These are phyloP conservation scores for Ctenopoma multispine DNA, from an alignment of 2,797 vertebrate genomes.

Conservation along the genomic window DNA sequence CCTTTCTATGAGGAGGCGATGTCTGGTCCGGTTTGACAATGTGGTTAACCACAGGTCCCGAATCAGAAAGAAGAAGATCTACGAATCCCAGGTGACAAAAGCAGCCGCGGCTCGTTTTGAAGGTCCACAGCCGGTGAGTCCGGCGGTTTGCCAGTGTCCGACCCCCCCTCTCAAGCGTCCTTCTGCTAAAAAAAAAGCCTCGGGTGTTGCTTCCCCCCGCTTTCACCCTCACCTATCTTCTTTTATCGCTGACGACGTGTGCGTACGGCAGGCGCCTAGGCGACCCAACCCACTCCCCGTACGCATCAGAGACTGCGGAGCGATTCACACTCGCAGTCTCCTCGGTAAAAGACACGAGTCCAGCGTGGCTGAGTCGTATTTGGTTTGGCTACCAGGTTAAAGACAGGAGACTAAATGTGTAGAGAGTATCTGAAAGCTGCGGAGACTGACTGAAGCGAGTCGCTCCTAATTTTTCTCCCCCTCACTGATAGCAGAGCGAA, in stretches of 20 bases:
- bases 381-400: conserved; percentile 11
- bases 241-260: conserved; percentile 62
- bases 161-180: conserved; percentile 52
- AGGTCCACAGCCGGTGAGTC: conserved; percentile 58
- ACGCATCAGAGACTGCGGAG: conserved; percentile 79
- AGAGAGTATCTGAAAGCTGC: neutral
- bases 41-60: conserved; percentile 42
- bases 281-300: conserved; percentile 81
- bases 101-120: conserved; percentile 17
- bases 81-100: conserved; percentile 27
- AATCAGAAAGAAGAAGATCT: conserved; percentile 17
- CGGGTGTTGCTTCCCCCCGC: conserved; percentile 45
- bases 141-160: conserved; percentile 45
- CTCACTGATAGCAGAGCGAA: conserved; percentile 50
- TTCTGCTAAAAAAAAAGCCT: conserved; percentile 22
- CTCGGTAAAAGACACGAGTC: conserved; percentile 37
- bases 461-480: conserved; percentile 19
- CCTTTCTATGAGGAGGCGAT: conserved; percentile 33
- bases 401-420: neutral
- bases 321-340: conserved; percentile 48
- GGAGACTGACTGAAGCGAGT: conserved; percentile 28
- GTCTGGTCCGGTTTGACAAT: conserved; percentile 28
- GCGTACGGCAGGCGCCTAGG: conserved; percentile 66
- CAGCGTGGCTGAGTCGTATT: conserved; percentile 48
- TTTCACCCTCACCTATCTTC: conserved; percentile 71